Evolutionary conservation across 2,113 vertebrate species (phyloP), one percentile per base, ranked within the genome.

Genomic region (Callipepla californica): DNA sequence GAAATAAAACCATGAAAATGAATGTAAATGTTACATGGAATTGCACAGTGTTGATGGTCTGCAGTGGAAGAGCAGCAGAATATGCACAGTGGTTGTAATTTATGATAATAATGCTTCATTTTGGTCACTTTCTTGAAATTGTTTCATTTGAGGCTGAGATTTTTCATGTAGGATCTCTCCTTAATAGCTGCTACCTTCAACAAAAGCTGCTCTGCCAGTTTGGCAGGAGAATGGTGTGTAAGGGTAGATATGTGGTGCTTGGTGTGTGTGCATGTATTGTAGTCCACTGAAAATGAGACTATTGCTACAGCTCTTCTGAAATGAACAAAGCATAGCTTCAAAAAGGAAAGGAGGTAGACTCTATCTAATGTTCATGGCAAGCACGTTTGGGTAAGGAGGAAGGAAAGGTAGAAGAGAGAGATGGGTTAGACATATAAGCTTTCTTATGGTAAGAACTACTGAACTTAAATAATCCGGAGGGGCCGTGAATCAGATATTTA

Each of bases 1-100:
- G 79, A 94, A 89, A 93, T 92, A 80, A 89, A 85, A 36, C n/a
- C 20, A 2, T 44, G 63, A 92, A 93, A 89, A 82, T 85, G 11
- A 87, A 63, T n/a, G 25, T 74, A 55, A 77, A 59, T n/a, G 30
- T 82, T 70, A 30, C 7, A 13, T 40, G 72, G 38, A 57, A 62
- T 47, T 89, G 47, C 40, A 83, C 67, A 72, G 51, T 48, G 50
- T 40, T 89, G 72, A 59, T 93, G 89, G 34, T 25, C 68, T 92
- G 26, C 87, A 83, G 80, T 74, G 75, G 75, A 91, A 87, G 40
- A 91, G 20, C 89, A 77, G 79, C 85, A 93, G 86, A 80, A 63
- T n/a, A 28, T 51, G 65, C 51, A 48, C 59, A 85, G 92, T 44
- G 61, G 0, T 28, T 91, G 68, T 83, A 81, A 91, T 89, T 78